These are phyloP conservation scores for Punctoribates punctum DNA, from an alignment of 2,888 invertebrate species.

Conservation along the genomic window DNA sequence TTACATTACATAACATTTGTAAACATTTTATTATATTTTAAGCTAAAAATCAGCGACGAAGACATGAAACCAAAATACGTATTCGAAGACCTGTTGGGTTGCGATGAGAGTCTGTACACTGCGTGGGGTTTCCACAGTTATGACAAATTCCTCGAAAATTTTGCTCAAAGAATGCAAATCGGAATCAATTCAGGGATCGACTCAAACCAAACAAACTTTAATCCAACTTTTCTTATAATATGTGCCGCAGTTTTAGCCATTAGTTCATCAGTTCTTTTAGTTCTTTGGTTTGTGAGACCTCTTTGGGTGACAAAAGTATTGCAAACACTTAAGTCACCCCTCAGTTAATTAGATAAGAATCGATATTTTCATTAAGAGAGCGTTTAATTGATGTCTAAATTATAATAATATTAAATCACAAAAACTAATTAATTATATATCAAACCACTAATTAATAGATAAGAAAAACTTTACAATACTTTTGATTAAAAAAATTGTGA, in stretches of 20 bases:
- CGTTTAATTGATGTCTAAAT: not conserved
- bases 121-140: constrained; percentile 10
- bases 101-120: not conserved
- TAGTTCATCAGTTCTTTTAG: not conserved
- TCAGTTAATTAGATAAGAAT: not conserved
- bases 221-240: constrained; percentile 9
- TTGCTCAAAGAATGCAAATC: not conserved
- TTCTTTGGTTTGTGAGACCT: not conserved
- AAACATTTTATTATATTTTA: not conserved
- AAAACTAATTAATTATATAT: too few relatives aligned
- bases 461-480: too few relatives aligned
- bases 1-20: too few relatives aligned
- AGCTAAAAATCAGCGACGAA: constrained; percentile 2
- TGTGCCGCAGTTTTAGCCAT: not conserved
- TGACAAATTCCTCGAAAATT: not conserved
- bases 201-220: not conserved
- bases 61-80: not conserved
- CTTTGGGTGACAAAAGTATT: constrained; percentile 15
- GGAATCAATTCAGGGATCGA: not conserved
- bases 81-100: not conserved
- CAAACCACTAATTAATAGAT: too few relatives aligned
- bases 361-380: not conserved
- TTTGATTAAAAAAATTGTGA: too few relatives aligned
- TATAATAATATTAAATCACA: not conserved
- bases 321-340: not conserved